Percentiles rank a stretch among this genome's conserved stretches.
Evolutionary conservation across 2,888 invertebrate genomes (phyloP).

Genomic region (Melanotus villosus): DNA sequence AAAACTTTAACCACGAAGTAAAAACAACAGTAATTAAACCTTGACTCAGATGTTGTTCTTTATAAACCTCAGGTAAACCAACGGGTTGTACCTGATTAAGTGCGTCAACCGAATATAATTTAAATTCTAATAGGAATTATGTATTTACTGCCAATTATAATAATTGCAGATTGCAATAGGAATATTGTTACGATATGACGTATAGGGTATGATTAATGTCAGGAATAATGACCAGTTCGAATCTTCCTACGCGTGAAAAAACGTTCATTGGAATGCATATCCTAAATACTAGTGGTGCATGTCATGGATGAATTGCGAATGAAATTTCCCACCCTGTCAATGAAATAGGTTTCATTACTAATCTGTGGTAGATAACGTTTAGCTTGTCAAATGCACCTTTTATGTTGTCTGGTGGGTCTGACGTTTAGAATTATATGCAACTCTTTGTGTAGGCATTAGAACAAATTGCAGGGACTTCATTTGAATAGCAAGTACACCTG

Average conservation of each 20-base stretch:
- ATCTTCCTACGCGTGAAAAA: slow-evolving; percentile 9
- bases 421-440: not conserved
- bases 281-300: not conserved
- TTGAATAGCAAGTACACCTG: not conserved
- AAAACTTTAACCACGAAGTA: no score
- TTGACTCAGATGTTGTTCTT: not conserved
- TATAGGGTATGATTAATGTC: not conserved
- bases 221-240: not conserved
- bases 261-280: not conserved
- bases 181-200: not conserved
- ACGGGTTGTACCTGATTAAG: not conserved
- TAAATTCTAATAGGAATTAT: slow-evolving; percentile 8
- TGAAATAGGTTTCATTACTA: not conserved
- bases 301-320: not conserved
- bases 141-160: slow-evolving; percentile 1
- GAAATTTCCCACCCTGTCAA: slow-evolving; percentile 1
- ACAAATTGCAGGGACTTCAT: not conserved
- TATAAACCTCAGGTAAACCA: not conserved
- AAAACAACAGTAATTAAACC: slow-evolving; percentile 11
- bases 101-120: slow-evolving; percentile 1
- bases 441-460: not conserved
- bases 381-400: slow-evolving; percentile 4
- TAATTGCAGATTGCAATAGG: slow-evolving; percentile 7
- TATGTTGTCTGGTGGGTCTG: not conserved
- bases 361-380: not conserved